A percentile compares a stretch with the other conserved stretches of the same genome.
These are phyloP conservation scores for Acromyrmex echinatior DNA, from an alignment of 1,140 invertebrate species.

Conservation along the genomic window DNA sequence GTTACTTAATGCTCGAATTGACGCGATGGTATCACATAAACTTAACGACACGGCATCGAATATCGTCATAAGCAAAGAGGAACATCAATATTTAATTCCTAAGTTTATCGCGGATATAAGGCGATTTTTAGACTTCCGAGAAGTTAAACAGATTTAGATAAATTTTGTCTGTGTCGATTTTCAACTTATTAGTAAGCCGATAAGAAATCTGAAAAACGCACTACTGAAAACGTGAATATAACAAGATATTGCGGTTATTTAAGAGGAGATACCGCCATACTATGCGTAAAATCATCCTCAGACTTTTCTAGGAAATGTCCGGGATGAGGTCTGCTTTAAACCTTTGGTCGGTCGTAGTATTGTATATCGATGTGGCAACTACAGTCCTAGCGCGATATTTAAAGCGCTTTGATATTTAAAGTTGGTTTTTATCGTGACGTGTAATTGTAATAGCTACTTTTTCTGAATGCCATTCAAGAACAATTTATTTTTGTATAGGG, in stretches of 20 bases:
- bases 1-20: background rate
- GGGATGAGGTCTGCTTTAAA: constrained; percentile 21
- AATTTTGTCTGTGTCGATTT: constrained; percentile 11
- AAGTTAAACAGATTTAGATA: constrained; percentile 50
- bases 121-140: constrained; percentile 33
- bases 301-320: background rate
- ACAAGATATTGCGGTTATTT: constrained; percentile 11
- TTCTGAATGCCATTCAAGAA: background rate
- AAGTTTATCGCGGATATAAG: constrained; percentile 1
- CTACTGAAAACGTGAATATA: constrained; percentile 30
- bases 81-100: background rate
- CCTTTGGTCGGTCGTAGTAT: background rate
- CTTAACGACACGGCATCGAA: background rate
- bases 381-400: background rate
- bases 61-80: background rate
- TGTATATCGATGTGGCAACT: background rate
- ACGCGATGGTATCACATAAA: background rate
- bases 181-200: constrained; percentile 60
- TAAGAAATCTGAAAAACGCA: constrained; percentile 34
- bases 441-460: background rate
- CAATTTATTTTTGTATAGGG: constrained; percentile 5
- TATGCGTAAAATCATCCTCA: background rate
- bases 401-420: background rate
- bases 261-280: background rate
- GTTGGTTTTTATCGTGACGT: constrained; percentile 13